Evolutionary conservation across 2,797 vertebrate genomes (phyloP), one percentile per base, ranked within the genome.

Genomic region (Artibeus lituratus): DNA sequence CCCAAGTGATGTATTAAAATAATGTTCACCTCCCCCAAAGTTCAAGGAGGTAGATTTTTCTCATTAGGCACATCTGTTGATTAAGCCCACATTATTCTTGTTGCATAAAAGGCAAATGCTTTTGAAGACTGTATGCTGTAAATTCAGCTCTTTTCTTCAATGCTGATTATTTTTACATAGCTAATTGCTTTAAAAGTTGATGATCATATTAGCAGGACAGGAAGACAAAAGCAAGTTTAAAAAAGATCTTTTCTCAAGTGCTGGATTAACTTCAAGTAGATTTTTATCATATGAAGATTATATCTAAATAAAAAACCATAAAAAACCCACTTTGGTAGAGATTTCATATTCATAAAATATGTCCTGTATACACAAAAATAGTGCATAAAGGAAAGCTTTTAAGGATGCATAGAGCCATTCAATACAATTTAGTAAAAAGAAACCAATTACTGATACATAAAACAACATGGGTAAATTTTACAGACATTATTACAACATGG

Each of bases 111-210:
- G 94, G 62, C 78, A 97, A 97, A 95, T 74, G 88, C 44, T 91
- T 92, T 91, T 80, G 69, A 93, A 98, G 92, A 96, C 37, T 73
- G 95, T 95, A 91, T 97, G 72, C 90, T 94, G 86, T 10, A 24
- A 93, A 97, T 97, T n/a, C 90, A 59, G 19, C 32, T 62, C 21
- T 93, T 80, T 93, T 42, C 67, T 87, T 93, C 87, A 72, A 42
- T 74, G 62, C 62, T 51, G 42, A 44, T 88, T 87, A 91, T 74
- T 93, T 90, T 80, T 32, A 78, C n/a, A 77, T 4, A 97, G 29
- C 42, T 93, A 96, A 97, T 97, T 98, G 90, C 95, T 90, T 97
- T 96, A 96, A 95, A 97, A 98, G 87, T 84, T 95, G 21, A 76
- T 90, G 37, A 97, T 97, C 11, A 12, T 22, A 9, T 82, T 80